phyloP scores from a whole-genome alignment of 2,888 invertebrate species.

The Chalcis sispes region DNA sequence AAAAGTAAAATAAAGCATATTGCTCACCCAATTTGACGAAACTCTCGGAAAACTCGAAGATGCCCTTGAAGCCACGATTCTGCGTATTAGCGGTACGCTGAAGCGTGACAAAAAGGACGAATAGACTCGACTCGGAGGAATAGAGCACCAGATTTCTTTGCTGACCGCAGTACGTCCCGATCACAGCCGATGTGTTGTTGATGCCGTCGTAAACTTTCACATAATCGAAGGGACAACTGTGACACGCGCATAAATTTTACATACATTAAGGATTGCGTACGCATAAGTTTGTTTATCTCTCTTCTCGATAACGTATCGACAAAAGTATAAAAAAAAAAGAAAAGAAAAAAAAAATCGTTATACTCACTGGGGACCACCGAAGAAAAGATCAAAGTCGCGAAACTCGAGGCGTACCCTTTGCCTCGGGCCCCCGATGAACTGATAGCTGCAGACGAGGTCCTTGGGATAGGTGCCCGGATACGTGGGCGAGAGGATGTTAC shows the following conservation, averaged over 20 bases:
- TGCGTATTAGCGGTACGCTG: conserved; percentile 94
- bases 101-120: conserved; percentile 94
- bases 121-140: conserved; percentile 93
- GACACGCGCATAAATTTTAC: background rate
- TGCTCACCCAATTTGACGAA: conserved; percentile 97
- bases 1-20: background rate
- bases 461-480: conserved; percentile 99
- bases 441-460: conserved; percentile 94
- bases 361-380: conserved; percentile 98
- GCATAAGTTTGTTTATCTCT: background rate
- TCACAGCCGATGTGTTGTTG: conserved; percentile 90
- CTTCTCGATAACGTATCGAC: too few relatives aligned
- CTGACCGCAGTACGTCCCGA: conserved; percentile 98
- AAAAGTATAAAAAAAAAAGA: too few relatives aligned
- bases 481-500: conserved; percentile 95
- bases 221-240: conserved; percentile 98
- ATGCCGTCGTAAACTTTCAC: conserved; percentile 97
- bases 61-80: conserved; percentile 98
- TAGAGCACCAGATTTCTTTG: conserved; percentile 96
- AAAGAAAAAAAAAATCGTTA: background rate
- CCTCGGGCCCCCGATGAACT: conserved; percentile 91
- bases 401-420: conserved; percentile 97
- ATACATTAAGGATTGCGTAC: too few relatives aligned
- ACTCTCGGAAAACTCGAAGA: conserved; percentile 98
- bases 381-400: conserved; percentile 98